These are phyloP conservation scores for Tenualosa thibaudeaui DNA, from an alignment of 2,797 vertebrate genomes.

Conservation along the genomic window DNA sequence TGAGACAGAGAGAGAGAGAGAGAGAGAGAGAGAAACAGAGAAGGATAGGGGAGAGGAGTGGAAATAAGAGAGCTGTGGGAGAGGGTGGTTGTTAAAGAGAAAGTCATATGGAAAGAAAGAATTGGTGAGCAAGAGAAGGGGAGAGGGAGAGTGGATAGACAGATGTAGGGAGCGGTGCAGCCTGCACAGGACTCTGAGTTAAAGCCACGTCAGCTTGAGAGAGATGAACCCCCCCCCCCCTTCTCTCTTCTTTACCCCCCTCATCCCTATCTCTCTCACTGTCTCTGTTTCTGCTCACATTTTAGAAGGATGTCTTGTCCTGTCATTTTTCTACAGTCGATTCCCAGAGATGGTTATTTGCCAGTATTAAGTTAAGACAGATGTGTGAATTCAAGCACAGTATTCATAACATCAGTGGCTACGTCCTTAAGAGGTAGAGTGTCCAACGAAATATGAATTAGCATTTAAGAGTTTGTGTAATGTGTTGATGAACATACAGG, in stretches of 20 bases:
- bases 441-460: background rate
- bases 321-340: background rate
- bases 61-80: constrained; percentile 40
- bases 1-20: background rate
- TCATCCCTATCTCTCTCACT: constrained; percentile 18
- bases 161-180: background rate
- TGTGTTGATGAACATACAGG: too few species aligned
- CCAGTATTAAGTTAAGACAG: background rate
- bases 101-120: constrained; percentile 28
- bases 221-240: constrained; percentile 37
- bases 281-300: constrained; percentile 37
- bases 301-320: background rate
- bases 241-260: constrained; percentile 49
- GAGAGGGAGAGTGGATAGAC: background rate
- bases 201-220: background rate
- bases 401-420: background rate
- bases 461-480: too few species aligned
- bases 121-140: background rate
- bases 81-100: constrained; percentile 40
- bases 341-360: background rate
- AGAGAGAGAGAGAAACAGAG: background rate
- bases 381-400: background rate
- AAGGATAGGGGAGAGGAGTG: constrained; percentile 36
- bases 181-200: constrained; percentile 4
- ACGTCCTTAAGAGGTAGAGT: background rate